Percentiles rank a stretch among this genome's conserved stretches.
phyloP scores from a whole-genome alignment of 2,797 vertebrate genomes.

The Gymnothorax reevesii region DNA sequence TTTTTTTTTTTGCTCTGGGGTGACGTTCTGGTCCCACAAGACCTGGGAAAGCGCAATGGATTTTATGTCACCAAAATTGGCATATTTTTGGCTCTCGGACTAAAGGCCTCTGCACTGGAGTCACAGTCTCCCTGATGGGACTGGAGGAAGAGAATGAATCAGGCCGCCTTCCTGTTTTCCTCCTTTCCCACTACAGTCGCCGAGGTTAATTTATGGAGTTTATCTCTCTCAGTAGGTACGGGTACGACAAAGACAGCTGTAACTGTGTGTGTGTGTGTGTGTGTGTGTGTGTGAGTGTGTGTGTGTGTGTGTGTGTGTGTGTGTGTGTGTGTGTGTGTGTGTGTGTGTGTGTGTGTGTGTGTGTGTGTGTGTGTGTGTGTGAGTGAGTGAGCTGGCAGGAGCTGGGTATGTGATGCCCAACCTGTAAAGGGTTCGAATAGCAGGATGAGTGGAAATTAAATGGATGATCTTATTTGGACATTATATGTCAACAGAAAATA shows the following conservation, averaged over 20 bases:
- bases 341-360: neutral
- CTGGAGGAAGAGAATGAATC: neutral
- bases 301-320: neutral
- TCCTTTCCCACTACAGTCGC: neutral
- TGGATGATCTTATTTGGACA: neutral
- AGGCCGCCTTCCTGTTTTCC: neutral
- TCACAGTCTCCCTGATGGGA: neutral
- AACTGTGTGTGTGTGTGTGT: neutral
- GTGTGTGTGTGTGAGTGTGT: neutral
- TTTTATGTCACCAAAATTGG: constrained; percentile 7
- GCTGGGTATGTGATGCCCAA: neutral
- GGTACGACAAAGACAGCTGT: neutral
- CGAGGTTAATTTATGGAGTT: neutral
- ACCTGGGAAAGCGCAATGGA: constrained; percentile 20
- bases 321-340: neutral
- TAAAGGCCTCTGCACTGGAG: neutral
- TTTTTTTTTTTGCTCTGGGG: constrained; percentile 11
- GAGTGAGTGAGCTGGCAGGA: neutral
- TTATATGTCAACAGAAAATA: neutral
- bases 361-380: neutral
- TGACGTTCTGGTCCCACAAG: neutral
- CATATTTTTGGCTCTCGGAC: neutral
- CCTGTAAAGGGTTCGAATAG: neutral
- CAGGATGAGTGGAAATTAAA: neutral
- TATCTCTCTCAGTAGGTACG: no score